Conservation (phyloP, 2,113 vertebrate genomes). For the Formicarius rufipectus region DNA sequence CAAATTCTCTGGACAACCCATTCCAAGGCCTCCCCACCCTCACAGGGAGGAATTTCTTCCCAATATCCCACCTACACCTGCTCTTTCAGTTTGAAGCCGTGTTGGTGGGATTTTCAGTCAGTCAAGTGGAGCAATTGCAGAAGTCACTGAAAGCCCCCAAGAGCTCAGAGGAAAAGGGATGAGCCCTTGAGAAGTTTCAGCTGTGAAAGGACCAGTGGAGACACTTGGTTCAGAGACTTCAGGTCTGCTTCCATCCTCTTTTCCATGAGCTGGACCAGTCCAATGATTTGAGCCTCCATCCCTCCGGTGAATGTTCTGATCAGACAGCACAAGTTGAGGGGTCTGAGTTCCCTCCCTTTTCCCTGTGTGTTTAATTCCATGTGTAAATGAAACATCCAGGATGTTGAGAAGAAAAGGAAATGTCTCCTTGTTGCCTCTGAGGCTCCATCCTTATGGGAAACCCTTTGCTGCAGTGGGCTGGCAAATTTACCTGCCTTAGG, state of each 20-base stretch:
- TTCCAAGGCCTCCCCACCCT: too few relatives aligned
- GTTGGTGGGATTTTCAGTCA: background rate
- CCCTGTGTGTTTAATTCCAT: background rate
- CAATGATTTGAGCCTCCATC: background rate
- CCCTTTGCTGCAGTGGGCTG: background rate
- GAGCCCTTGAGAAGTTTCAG: background rate
- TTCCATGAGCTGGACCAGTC: background rate
- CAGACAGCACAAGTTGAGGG: background rate
- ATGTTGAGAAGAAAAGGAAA: background rate
- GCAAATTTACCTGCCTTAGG: background rate
- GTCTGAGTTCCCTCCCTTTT: background rate
- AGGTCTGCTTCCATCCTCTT: background rate
- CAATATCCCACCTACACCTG: too few relatives aligned
- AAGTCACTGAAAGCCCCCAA: background rate
- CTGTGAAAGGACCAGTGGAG: background rate
- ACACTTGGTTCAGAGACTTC: background rate
- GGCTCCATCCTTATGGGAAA: background rate
- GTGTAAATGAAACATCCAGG: background rate
- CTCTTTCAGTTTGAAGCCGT: fast-evolving
- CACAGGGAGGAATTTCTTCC: background rate
- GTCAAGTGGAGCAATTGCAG: background rate
- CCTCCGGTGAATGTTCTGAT: background rate
- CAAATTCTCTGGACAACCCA: background rate
- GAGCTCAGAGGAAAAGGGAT: background rate
- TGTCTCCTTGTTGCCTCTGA: background rate